phyloP scores from a whole-genome alignment of 1,140 invertebrate genomes.

The Augochlora pura region DNA sequence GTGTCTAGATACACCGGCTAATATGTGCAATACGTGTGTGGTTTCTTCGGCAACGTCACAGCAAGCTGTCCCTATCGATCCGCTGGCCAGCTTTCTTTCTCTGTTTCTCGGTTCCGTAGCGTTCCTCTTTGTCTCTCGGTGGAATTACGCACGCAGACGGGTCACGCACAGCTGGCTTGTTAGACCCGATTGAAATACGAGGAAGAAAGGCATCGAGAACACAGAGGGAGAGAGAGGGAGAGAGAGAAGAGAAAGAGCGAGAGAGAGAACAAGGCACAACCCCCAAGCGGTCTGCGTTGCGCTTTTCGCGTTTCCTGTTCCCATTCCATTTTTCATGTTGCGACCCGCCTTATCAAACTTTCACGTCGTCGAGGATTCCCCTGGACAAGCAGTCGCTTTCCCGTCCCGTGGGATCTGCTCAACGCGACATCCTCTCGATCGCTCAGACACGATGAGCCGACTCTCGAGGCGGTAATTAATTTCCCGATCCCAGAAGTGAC shows the following conservation, averaged over 20 bases:
- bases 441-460: not conserved
- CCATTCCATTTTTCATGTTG: conserved; percentile 21
- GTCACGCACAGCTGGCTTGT: conserved; percentile 54
- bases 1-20: conserved; percentile 31
- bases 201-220: conserved; percentile 3
- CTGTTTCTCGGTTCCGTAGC: conserved; percentile 25
- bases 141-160: conserved; percentile 49
- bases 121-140: conserved; percentile 40
- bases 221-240: conserved; percentile 7
- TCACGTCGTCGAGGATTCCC: not conserved
- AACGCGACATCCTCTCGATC: not conserved
- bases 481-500: not conserved
- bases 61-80: conserved; percentile 56
- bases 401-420: not conserved
- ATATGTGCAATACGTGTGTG: conserved; percentile 49
- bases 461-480: not conserved
- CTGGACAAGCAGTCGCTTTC: not conserved
- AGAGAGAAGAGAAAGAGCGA: not conserved
- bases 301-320: conserved; percentile 9
- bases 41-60: conserved; percentile 54
- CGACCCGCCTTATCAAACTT: not conserved
- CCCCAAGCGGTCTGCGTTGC: not conserved
- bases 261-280: conserved; percentile 1
- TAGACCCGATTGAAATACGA: conserved; percentile 37
- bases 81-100: conserved; percentile 36